Conservation (phyloP, 1,140 invertebrate genomes). For the Probaryconus sp. region DNA sequence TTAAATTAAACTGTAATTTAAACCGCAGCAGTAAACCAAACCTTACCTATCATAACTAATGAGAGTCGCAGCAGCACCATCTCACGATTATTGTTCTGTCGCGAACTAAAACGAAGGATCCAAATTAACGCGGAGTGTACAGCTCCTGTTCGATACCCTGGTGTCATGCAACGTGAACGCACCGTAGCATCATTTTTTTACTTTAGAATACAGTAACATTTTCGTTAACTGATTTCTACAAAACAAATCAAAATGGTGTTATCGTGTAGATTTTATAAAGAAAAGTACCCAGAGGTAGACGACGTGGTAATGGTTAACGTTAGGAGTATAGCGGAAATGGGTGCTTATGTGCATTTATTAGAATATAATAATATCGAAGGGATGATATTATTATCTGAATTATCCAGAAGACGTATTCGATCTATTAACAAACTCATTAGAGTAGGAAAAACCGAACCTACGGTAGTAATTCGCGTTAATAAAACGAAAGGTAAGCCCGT, state of each 20-base stretch:
- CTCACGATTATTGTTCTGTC: too few relatives aligned
- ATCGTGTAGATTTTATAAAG: slow-evolving; percentile 97
- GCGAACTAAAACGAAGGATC: too few relatives aligned
- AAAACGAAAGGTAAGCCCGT: slow-evolving; percentile 97
- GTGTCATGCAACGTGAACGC: too few relatives aligned
- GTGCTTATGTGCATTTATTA: slow-evolving; percentile 97
- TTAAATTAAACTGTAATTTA: too few relatives aligned
- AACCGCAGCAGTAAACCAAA: too few relatives aligned
- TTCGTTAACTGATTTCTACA: too few relatives aligned
- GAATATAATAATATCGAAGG: slow-evolving; percentile 99
- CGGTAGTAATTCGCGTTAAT: slow-evolving; percentile 99
- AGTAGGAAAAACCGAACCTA: slow-evolving; percentile 98
- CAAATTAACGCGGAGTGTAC: too few relatives aligned
- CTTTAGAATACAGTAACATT: too few relatives aligned
- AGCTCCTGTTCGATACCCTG: too few relatives aligned
- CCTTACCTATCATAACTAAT: too few relatives aligned
- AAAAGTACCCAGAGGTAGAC: slow-evolving; percentile 98
- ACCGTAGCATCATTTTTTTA: too few relatives aligned
- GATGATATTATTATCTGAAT: slow-evolving; percentile 96
- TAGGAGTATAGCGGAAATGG: slow-evolving; percentile 99
- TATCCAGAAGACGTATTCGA: slow-evolving; percentile 98
- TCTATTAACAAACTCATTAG: slow-evolving; percentile 99
- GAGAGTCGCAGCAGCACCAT: too few relatives aligned
- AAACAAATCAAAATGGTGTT: slow-evolving; percentile 88
- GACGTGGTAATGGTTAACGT: slow-evolving; percentile 99